Percentiles rank a stretch among this genome's conserved stretches.
phyloP scores from a whole-genome alignment of 2,113 vertebrate genomes.

The Clupea harengus region DNA sequence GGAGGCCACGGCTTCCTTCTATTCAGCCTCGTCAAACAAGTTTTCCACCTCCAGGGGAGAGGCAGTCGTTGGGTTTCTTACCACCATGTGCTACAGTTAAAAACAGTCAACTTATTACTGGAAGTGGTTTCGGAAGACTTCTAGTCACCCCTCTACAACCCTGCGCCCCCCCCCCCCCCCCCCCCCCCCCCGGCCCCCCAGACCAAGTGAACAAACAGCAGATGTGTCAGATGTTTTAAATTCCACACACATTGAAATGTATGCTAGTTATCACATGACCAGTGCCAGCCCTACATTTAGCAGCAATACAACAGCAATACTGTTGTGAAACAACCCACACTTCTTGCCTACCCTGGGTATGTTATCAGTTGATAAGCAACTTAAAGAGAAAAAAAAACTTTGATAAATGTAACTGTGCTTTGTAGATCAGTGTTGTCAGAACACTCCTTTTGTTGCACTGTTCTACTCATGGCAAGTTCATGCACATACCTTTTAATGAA shows the following conservation, averaged over 20 bases:
- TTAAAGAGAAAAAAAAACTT: neutral
- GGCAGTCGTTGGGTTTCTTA: neutral
- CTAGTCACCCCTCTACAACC: neutral
- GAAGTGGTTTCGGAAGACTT: neutral
- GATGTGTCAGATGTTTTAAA: conserved; percentile 31
- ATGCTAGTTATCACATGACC: neutral
- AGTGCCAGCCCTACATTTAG: neutral
- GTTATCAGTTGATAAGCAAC: neutral
- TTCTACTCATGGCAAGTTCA: neutral
- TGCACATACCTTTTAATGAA: neutral
- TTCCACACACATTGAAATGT: conserved; percentile 33
- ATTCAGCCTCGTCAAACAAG: conserved; percentile 40
- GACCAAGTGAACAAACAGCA: conserved; percentile 16
- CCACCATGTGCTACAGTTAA: neutral
- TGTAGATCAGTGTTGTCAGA: neutral
- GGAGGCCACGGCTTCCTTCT: conserved; percentile 31
- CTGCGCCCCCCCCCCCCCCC: neutral
- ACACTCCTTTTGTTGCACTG: neutral
- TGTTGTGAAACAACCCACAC: conserved; percentile 11
- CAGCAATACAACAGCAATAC: neutral
- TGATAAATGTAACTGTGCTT: neutral
- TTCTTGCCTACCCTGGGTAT: neutral
- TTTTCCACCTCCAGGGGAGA: conserved; percentile 28
- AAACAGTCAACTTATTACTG: neutral
- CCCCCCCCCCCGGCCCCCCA: neutral